A percentile compares a stretch with the other conserved stretches of the same genome.
Conservation (phyloP, 53 echinoderm and acorn worm species). For the Apostichopus leukothele region DNA sequence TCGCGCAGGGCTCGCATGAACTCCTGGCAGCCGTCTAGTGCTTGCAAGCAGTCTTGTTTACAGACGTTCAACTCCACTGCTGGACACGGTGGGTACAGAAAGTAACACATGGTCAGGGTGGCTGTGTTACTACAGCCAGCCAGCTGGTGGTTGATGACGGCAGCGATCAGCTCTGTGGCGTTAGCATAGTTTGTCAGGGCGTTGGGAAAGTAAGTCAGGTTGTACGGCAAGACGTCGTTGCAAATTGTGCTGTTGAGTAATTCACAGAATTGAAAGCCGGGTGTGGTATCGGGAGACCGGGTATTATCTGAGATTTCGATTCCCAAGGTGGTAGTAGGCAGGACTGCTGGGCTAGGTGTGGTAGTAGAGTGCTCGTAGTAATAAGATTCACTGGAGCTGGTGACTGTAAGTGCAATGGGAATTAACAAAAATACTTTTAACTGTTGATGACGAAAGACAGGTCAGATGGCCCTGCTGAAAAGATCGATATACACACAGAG, state of each 20-base stretch:
- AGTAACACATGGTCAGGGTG: constrained; percentile 66
- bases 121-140: constrained; percentile 42
- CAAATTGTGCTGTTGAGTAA: constrained; percentile 56
- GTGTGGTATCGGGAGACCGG: neutral
- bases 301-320: constrained; percentile 10
- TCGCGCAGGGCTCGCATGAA: constrained; percentile 14
- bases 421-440: too few relatives aligned
- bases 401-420: too few relatives aligned
- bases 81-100: constrained; percentile 77
- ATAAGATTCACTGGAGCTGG: neutral
- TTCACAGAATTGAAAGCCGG: neutral
- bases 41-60: constrained; percentile 56
- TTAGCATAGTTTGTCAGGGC: constrained; percentile 48
- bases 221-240: constrained; percentile 59
- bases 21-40: constrained; percentile 50
- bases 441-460: too few relatives aligned
- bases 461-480: too few relatives aligned
- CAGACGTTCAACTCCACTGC: constrained; percentile 53
- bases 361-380: neutral
- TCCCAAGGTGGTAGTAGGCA: neutral
- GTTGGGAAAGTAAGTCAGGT: constrained; percentile 65
- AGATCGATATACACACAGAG: too few relatives aligned
- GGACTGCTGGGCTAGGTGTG: neutral
- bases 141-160: constrained; percentile 49
- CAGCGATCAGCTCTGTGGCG: constrained; percentile 53